Base-by-base conservation (phyloP, 2,888 invertebrate genomes). In the Rotaria sp. region DNA sequence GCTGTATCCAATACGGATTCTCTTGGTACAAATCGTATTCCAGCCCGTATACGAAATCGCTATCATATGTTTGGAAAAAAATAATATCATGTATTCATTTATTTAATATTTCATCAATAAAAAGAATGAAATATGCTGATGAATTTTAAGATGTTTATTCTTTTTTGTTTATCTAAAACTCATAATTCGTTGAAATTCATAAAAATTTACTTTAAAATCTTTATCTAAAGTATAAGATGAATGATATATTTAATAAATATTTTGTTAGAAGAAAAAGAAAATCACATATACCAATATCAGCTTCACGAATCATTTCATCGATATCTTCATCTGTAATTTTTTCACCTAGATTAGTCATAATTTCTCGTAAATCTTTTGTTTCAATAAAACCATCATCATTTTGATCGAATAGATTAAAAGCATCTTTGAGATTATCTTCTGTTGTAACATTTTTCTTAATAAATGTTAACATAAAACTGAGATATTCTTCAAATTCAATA, bases 151-250 rank as follows among this genome's bases (percentile, higher is more conserved):
- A 52, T 24, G 11, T 52, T 52, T 18, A 18, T 18, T 1, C 3
- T 26, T 55, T 30, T 0, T 18, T 30, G 2, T 67, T 67, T 18
- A 35, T 35, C 35, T 67, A 18, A 67, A 67, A 67, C 21, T 67
- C 67, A 67, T 67, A 67, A 67, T 67, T 35, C 67, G 67, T 38
- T 67, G 67, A 67, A 67, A 67, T 35, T 67, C 67, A 67, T 35
- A 30, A 67, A 67, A 67, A 67, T 67, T 67, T 38, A 67, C 67
- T 67, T 67, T 67, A 21, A 67, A 67, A 67, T 67, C 67, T 35
- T 67, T 67, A 35, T 67, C 67, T 67, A 67, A 35, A 67, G 21
- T 7, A 67, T 13, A 15, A 18, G 4, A 35, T 26, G 11, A 7
- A 18, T 4, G 3, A 30, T 7, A 21, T 8, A 21, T 67, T 67